These are phyloP conservation scores for Automeris io DNA, from an alignment of 2,888 invertebrate genomes.

Conservation along the genomic window DNA sequence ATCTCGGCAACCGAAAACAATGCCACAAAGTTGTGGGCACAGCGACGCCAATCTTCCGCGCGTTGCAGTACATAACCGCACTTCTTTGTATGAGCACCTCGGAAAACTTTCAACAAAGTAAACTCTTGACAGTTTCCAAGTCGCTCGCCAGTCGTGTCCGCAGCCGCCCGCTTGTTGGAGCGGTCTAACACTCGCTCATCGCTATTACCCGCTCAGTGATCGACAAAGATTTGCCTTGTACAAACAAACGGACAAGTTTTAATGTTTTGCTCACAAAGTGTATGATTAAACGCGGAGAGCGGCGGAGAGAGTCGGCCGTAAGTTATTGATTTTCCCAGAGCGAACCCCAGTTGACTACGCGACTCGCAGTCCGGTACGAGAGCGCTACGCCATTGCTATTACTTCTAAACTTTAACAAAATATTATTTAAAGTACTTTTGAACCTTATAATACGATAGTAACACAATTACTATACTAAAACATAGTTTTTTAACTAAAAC, in stretches of 20 bases:
- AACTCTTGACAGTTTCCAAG: conserved; percentile 53
- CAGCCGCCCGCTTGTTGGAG: conserved; percentile 38
- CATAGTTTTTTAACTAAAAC: conserved; percentile 37
- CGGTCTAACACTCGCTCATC: conserved; percentile 32
- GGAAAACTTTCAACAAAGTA: conserved; percentile 72
- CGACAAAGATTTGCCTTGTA: conserved; percentile 59
- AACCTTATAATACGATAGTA: conserved; percentile 21
- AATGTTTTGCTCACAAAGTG: conserved; percentile 78
- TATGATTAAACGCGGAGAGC: conserved; percentile 77
- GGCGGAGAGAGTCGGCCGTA: conserved; percentile 75
- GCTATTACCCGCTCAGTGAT: conserved; percentile 36
- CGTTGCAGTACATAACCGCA: conserved; percentile 67
- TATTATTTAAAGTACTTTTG: conserved; percentile 45
- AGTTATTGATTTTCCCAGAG: conserved; percentile 77
- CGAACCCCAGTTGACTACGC: conserved; percentile 69
- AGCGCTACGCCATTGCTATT: conserved; percentile 40
- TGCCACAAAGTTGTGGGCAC: conserved; percentile 57
- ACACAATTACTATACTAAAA: conserved; percentile 33
- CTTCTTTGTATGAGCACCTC: conserved; percentile 73
- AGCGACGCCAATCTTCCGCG: conserved; percentile 60
- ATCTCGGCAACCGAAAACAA: conserved; percentile 60
- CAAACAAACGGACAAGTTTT: conserved; percentile 77
- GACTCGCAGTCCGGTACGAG: conserved; percentile 54
- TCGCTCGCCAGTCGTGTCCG: conserved; percentile 36
- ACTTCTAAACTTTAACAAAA: conserved; percentile 43